phyloP scores from a whole-genome alignment of 1,140 invertebrate species.

The Armadillidium nasatum region DNA sequence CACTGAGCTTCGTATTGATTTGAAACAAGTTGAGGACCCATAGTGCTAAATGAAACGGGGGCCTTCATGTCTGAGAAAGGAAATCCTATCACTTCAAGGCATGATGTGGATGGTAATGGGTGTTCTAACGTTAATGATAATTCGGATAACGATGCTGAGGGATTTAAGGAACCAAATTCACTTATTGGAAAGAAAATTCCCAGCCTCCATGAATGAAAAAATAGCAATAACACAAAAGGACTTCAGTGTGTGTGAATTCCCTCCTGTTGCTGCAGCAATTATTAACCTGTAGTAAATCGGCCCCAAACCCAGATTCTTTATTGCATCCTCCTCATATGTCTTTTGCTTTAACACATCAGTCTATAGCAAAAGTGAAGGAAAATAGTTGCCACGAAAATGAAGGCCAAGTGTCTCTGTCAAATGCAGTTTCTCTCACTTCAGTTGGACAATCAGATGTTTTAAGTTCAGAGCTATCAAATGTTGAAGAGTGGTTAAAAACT shows the following conservation, averaged over 20 bases:
- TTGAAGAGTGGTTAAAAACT: conserved; percentile 45
- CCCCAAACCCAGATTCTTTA: not conserved
- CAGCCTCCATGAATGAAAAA: not conserved
- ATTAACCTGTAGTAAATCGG: not conserved
- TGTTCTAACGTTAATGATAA: not conserved
- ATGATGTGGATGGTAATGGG: not conserved
- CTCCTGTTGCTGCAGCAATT: not conserved
- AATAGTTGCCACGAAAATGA: no score
- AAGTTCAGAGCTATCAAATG: conserved; percentile 38
- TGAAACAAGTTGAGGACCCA: not conserved
- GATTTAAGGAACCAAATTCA: not conserved
- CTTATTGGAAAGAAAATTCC: not conserved
- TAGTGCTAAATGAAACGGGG: not conserved
- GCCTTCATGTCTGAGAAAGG: conserved; percentile 9
- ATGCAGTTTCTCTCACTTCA: not conserved
- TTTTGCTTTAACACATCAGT: no score
- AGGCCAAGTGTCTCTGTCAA: no score
- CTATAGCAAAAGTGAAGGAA: no score
- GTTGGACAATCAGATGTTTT: not conserved
- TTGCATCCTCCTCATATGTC: not conserved
- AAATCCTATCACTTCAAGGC: not conserved
- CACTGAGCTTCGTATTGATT: not conserved
- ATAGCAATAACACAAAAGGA: not conserved
- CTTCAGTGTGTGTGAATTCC: not conserved
- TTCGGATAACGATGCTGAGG: not conserved